Conservation (phyloP, 2,888 invertebrate species). For the Nephrocerus scutellatus region DNA sequence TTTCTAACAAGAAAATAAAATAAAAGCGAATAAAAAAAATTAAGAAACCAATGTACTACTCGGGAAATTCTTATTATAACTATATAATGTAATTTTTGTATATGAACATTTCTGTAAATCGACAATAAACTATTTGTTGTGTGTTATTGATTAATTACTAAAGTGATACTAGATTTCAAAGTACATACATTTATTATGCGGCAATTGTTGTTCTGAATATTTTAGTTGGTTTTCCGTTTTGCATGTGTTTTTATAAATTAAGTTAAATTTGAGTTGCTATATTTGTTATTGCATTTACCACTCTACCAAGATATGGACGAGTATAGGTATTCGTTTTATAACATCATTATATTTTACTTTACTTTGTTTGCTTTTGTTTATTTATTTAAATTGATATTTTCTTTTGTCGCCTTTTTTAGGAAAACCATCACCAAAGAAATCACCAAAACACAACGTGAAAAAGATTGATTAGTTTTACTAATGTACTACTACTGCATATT, state of each 20-base stretch:
- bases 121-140: background rate
- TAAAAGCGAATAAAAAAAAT: too few relatives aligned
- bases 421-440: slow-evolving; percentile 33
- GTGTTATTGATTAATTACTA: too few relatives aligned
- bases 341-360: background rate
- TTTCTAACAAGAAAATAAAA: too few relatives aligned
- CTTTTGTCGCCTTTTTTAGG: slow-evolving; percentile 28
- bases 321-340: too few relatives aligned
- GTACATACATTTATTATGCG: slow-evolving; percentile 14
- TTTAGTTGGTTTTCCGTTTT: slow-evolving; percentile 1
- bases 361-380: slow-evolving; percentile 7
- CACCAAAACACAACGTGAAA: slow-evolving; percentile 29
- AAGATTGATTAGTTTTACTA: slow-evolving; percentile 29
- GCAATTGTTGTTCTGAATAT: slow-evolving; percentile 19
- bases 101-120: slow-evolving; percentile 3
- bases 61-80: too few relatives aligned
- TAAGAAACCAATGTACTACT: too few relatives aligned
- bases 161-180: too few relatives aligned
- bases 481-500: too few relatives aligned
- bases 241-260: too few relatives aligned
- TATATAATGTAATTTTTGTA: slow-evolving; percentile 8
- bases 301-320: slow-evolving; percentile 9
- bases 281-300: slow-evolving; percentile 11
- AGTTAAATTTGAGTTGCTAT: slow-evolving; percentile 16
- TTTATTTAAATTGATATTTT: slow-evolving; percentile 19